These are phyloP conservation scores for Grantiella picta DNA, from an alignment of 2,113 vertebrate species.

Conservation along the genomic window DNA sequence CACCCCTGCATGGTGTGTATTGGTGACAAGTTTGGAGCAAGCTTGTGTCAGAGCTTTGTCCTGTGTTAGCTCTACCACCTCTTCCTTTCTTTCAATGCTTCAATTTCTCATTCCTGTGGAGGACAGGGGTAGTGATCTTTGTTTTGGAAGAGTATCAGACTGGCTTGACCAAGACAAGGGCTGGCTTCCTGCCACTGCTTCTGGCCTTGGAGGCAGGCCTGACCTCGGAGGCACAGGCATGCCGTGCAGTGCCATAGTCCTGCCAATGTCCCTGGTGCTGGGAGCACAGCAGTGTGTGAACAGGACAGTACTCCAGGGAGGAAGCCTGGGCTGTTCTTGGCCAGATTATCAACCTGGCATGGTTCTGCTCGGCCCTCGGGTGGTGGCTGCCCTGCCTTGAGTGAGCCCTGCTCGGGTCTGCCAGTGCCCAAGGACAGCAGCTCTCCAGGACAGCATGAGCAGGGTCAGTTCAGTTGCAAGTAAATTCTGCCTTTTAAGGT, in stretches of 20 bases:
- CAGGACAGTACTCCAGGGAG: background rate
- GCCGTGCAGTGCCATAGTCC: background rate
- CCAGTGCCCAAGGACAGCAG: accelerated
- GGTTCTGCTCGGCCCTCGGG: too few relatives aligned
- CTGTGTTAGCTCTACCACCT: background rate
- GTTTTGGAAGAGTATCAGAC: background rate
- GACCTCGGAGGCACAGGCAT: accelerated
- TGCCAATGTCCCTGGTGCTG: accelerated
- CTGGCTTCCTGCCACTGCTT: background rate
- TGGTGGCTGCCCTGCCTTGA: background rate
- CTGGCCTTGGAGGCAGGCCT: background rate
- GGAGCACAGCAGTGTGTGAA: background rate
- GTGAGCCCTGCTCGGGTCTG: accelerated
- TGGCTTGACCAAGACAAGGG: accelerated
- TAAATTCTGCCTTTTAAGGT: background rate
- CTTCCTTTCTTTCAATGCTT: background rate
- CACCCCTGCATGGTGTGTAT: background rate
- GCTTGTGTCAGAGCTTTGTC: background rate
- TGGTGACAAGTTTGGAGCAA: background rate
- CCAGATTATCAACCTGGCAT: background rate
- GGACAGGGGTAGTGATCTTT: background rate
- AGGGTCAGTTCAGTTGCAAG: background rate
- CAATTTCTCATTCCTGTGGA: accelerated
- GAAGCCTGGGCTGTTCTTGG: background rate
- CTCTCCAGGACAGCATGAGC: accelerated